Conservation (phyloP, 2,797 vertebrate species). For the Ptychobarbus kaznakovi region DNA sequence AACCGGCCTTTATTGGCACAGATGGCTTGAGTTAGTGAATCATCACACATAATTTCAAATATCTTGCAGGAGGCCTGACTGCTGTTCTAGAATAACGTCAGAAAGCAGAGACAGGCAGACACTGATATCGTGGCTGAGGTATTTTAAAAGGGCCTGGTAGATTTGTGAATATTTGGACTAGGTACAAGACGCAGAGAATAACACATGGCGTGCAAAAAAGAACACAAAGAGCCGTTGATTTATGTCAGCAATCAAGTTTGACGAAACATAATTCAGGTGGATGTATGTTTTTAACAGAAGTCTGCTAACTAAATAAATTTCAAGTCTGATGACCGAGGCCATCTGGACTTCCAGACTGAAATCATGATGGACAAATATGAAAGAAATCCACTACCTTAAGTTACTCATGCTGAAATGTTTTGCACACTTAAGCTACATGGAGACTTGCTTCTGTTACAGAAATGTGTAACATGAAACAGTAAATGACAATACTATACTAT, state of each 20-base stretch:
- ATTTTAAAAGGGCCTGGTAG: conserved; percentile 67
- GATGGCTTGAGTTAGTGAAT: conserved; percentile 81
- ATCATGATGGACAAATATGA: conserved; percentile 50
- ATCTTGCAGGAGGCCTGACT: conserved; percentile 75
- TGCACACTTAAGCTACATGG: background rate
- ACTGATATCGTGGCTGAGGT: conserved; percentile 47
- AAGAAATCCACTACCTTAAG: background rate
- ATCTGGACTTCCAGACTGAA: conserved; percentile 65
- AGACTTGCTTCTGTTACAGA: background rate
- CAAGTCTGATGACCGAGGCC: conserved; percentile 20
- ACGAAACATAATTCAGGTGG: conserved; percentile 62
- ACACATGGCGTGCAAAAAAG: conserved; percentile 68
- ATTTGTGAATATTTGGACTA: conserved; percentile 68
- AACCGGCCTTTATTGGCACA: conserved; percentile 78
- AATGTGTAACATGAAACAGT: background rate
- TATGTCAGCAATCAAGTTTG: conserved; percentile 63
- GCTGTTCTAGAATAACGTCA: conserved; percentile 80
- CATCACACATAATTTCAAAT: conserved; percentile 72
- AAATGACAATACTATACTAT: background rate
- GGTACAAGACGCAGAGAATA: conserved; percentile 59
- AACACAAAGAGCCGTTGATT: conserved; percentile 68
- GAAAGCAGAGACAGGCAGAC: conserved; percentile 60
- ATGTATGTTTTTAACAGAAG: conserved; percentile 59
- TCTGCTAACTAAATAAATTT: conserved; percentile 57
- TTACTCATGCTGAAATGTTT: background rate